Evolutionary conservation across 2,888 invertebrate species (phyloP), one percentile per base, ranked within the genome.

Genomic region (Zygogramma bicolorata): DNA sequence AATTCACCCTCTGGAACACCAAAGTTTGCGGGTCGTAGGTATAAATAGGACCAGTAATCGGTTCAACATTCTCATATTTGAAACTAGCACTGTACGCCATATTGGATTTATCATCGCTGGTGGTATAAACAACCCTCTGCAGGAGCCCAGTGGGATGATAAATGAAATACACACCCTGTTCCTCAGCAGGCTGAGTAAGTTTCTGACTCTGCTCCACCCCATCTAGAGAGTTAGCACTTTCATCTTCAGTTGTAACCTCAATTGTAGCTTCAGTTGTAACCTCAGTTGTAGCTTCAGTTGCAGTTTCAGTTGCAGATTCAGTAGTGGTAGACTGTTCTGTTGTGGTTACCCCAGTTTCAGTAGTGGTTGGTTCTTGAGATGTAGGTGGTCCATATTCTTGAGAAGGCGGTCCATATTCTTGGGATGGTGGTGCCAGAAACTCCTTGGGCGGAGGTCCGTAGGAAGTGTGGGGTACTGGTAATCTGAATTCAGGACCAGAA

Each of bases 41-140:
- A 83, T 91, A 92, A 57, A 92, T 89, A 42, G 91, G 92, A 57
- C 91, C 88, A 8, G 89, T 89, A 22, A 92, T 91, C 0, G 91
- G 91, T 69, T 91, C 90, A 72, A 92, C 91, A 78, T 90, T 89
- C 79, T 88, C 90, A 82, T 92, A 92, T 62, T 90, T 91, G 71
- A 92, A 88, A 78, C 90, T 89, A 8, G 92, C 92, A 42, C 90
- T 90, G 81, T 91, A 92, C 20, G 90, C 92, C 92, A 92, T 92
- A 67, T 91, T 91, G 38, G 84, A 85, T 49, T 84, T 75, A 80
- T 89, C 87, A 75, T 88, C 87, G n/a, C 85, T 84, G 81, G 91
- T 91, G 71, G 89, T 87, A 85, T 91, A 92, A 77, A 88, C 89
- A 18, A 92, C 90, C 71, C 90, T 88, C 80, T 93, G 92, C 1